A percentile compares a stretch with the other conserved stretches of the same genome.
Evolutionary conservation across 2,113 vertebrate genomes (phyloP).

Genomic region (Dicrurus megarhynchus): DNA sequence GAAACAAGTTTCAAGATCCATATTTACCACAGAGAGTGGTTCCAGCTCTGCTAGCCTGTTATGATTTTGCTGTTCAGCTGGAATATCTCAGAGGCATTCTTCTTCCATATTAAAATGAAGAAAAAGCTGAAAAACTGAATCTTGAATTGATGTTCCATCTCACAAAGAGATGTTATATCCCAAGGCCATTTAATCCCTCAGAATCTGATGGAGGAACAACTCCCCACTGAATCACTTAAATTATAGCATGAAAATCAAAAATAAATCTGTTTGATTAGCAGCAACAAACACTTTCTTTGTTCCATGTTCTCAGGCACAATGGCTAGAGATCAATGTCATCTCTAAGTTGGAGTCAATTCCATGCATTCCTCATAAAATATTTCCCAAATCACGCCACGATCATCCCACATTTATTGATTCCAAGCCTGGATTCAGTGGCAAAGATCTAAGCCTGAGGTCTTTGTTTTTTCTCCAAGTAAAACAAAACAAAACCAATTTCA

Average conservation of each 20-base stretch:
- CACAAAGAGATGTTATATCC: not conserved
- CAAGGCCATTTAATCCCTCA: not conserved
- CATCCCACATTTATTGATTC: not conserved
- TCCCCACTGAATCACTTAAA: not conserved
- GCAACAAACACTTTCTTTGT: not conserved
- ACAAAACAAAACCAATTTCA: not conserved
- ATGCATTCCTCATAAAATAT: not conserved
- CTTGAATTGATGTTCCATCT: not conserved
- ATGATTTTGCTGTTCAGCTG: not conserved
- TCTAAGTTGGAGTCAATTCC: not conserved
- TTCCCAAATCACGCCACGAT: not conserved
- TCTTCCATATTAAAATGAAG: not conserved
- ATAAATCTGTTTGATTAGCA: not conserved
- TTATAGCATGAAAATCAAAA: not conserved
- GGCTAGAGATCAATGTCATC: not conserved
- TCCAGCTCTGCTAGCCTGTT: not conserved
- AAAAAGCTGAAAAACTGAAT: not conserved
- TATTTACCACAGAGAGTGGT: not conserved
- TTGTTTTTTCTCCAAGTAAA: not conserved
- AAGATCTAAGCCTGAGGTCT: not conserved
- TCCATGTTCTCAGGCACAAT: not conserved
- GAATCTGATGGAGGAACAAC: not conserved
- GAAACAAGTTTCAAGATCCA: not conserved
- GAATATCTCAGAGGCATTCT: not conserved
- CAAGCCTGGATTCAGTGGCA: not conserved